Evolutionary conservation across 23 tunicate species (phyloP), one percentile per base, ranked within the genome.

Genomic region (Phallusia fumigata): DNA sequence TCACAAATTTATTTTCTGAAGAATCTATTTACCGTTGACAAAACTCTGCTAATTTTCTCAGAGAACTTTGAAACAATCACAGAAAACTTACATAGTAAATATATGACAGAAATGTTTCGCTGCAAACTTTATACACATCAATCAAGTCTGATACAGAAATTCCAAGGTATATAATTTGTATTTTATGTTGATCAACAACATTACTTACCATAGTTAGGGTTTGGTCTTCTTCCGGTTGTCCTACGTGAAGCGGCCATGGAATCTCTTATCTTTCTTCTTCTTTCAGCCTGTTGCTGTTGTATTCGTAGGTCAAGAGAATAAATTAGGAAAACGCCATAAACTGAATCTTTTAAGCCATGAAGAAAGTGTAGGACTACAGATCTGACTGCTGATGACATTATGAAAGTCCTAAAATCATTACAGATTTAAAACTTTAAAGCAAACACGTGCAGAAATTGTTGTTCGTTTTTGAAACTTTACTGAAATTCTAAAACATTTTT

Each of bases 331-430:
- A 90, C 49, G 52, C 95, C 95, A 77, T 79, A 53, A 16, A 86
- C 21, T 30, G 90, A 77, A 76, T 90, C 95, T 86, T 81, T 90
- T 24, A 90, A 16, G 30, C 95, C 95, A 81, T 69, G 80, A 32
- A 86, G 36, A 82, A 80, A 86, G 22, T 86, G 89, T 15, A 77
- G 21, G 0, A 21, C 53, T 18, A 40, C 53, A 36, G 81, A 3
- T 28, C 35, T 77, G 19, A 77, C 53, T 21, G 44, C 53, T 28
- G 53, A 40, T 16, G 81, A 77, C 81, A 77, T 77, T 58, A 24
- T 58, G 69, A 58, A 58, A 21, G 3, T 58, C 69, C 69, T 58
- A 58, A 8, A 58, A 24, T 40, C 10, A 40, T 3, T 40, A 40
- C 10, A 40, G 8, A 40, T 10, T 3, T 10, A 40, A 3, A 3